Percentiles rank a stretch among this genome's conserved stretches.
Conservation (phyloP, 2,797 vertebrate genomes). For the Phataginus tetradactyla region DNA sequence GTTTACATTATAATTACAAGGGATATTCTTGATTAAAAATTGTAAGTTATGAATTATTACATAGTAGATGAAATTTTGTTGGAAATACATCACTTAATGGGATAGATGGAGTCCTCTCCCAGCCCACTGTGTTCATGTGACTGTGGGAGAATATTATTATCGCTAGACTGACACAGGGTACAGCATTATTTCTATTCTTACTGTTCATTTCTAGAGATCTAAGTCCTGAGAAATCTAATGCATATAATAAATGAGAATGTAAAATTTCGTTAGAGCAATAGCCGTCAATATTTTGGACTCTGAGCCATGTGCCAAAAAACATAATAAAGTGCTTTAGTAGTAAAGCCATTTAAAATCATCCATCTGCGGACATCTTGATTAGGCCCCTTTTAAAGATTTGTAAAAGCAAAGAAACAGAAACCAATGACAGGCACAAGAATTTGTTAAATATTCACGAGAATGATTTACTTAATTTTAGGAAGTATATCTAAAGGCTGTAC, state of each 20-base stretch:
- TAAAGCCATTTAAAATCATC: not conserved
- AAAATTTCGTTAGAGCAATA: not conserved
- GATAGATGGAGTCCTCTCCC: not conserved
- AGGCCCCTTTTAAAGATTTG: not conserved
- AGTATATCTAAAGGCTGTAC: not conserved
- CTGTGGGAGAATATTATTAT: not conserved
- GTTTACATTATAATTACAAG: not conserved
- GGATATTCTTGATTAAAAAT: not conserved
- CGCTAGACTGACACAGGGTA: not conserved
- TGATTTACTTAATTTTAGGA: not conserved
- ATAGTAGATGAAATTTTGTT: not conserved
- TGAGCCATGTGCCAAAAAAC: not conserved
- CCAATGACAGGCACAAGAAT: not conserved
- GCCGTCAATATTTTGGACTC: not conserved
- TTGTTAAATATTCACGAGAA: not conserved
- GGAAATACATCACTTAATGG: not conserved
- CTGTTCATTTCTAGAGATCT: not conserved
- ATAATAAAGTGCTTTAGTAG: not conserved
- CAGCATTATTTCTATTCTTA: not conserved
- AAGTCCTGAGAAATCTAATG: not conserved
- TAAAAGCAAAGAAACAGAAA: slow-evolving; percentile 6
- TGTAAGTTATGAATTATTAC: not conserved
- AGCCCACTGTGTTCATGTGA: not conserved
- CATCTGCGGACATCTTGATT: not conserved
- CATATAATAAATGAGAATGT: not conserved